Conservation (phyloP, 2,797 vertebrate species). For the Arrhamphus sclerolepis region DNA sequence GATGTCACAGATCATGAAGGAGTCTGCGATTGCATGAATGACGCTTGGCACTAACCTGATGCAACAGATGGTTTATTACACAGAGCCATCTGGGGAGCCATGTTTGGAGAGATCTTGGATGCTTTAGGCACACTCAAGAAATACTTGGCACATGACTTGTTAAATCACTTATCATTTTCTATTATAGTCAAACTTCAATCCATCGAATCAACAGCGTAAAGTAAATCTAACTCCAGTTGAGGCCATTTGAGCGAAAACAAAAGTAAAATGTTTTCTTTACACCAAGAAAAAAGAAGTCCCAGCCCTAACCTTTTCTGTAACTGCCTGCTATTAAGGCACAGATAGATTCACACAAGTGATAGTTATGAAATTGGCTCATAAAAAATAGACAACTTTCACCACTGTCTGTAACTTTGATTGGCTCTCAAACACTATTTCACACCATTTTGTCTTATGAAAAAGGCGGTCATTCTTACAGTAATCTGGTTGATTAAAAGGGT, state of each 20-base stretch:
- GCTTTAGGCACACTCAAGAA: neutral
- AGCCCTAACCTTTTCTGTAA: no score
- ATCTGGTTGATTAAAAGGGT: no score
- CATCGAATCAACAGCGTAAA: neutral
- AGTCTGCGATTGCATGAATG: constrained; percentile 23
- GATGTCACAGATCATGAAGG: constrained; percentile 2
- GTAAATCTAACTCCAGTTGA: neutral
- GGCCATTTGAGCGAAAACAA: neutral
- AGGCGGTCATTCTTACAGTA: no score
- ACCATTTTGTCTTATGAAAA: no score
- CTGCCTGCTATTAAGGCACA: no score
- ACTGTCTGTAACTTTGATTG: no score
- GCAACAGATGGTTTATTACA: constrained; percentile 25
- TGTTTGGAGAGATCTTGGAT: neutral
- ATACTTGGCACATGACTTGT: neutral
- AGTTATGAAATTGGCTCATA: no score
- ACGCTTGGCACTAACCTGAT: constrained; percentile 23
- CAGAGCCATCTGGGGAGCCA: constrained; percentile 13
- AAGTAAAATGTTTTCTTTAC: constrained; percentile 1
- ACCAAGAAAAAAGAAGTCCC: no score
- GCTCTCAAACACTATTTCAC: no score
- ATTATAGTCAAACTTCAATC: neutral
- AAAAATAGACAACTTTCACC: no score
- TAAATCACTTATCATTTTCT: neutral
- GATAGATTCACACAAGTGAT: no score